Evolutionary conservation across 2,888 invertebrate species (phyloP).

Genomic region (Deroplatys truncata): DNA sequence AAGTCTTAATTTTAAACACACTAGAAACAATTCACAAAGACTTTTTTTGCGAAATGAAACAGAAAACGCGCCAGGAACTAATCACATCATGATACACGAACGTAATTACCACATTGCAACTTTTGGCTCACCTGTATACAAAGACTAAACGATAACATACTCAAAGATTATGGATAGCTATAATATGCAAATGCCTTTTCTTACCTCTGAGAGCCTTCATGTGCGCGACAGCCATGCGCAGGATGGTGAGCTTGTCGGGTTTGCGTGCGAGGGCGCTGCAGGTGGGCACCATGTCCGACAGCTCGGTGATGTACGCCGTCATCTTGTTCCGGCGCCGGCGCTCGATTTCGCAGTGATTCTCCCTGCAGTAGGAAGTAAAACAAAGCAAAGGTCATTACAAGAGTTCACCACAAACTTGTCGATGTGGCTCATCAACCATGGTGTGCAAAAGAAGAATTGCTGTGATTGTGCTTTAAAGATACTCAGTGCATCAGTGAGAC

Average conservation of each 20-base stretch:
- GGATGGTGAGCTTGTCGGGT: constrained; percentile 97
- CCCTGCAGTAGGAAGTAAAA: constrained; percentile 61
- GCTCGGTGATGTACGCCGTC: constrained; percentile 99
- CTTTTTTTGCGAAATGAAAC: not conserved
- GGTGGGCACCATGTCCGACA: constrained; percentile 99
- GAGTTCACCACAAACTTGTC: not conserved
- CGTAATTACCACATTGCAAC: too few species aligned
- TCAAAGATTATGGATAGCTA: too few species aligned
- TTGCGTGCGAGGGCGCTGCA: constrained; percentile 96
- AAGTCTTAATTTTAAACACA: too few species aligned
- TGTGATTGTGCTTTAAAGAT: too few species aligned
- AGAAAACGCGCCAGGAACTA: not conserved
- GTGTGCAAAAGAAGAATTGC: too few species aligned
- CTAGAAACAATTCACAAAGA: too few species aligned
- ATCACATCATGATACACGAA: too few species aligned
- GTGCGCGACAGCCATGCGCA: constrained; percentile 98
- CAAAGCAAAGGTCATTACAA: constrained; percentile 18
- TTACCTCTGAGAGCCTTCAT: constrained; percentile 96
- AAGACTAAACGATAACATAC: too few species aligned
- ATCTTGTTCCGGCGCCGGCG: constrained; percentile 97
- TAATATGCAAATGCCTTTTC: constrained; percentile 31
- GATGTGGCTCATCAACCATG: not conserved
- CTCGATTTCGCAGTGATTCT: constrained; percentile 99
- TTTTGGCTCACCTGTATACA: too few species aligned
- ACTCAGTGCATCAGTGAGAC: too few species aligned